These are phyloP conservation scores for Caerostris extrusa DNA, from an alignment of 1,140 invertebrate species.

Conservation along the genomic window DNA sequence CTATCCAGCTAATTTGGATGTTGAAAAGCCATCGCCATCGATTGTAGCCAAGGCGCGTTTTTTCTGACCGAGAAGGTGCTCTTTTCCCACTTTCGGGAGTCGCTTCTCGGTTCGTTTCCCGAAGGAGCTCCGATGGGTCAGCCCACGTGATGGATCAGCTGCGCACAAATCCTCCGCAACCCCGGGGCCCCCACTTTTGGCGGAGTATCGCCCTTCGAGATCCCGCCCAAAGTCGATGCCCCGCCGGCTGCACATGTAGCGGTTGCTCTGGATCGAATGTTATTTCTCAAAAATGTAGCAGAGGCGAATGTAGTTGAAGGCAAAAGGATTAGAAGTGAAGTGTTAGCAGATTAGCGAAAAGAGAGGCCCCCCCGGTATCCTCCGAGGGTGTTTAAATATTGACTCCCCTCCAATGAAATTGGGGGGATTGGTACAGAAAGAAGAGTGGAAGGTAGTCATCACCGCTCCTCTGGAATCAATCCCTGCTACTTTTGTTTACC, in stretches of 20 bases:
- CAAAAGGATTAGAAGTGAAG: neutral
- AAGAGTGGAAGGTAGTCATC: neutral
- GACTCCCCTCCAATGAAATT: neutral
- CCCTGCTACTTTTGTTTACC: neutral
- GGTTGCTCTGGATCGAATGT: slow-evolving; percentile 17
- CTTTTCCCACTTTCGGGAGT: neutral
- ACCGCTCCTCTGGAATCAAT: neutral
- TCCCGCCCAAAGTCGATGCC: neutral
- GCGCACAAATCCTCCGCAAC: neutral
- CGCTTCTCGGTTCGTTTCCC: neutral
- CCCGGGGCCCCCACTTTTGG: neutral
- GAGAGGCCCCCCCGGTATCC: neutral
- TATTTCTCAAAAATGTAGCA: slow-evolving; percentile 23
- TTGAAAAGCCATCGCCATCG: neutral
- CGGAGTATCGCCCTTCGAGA: neutral
- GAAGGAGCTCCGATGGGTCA: neutral
- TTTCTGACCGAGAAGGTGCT: neutral
- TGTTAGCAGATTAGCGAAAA: neutral
- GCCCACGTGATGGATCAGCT: slow-evolving; percentile 25
- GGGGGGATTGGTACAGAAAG: neutral
- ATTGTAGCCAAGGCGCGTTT: neutral
- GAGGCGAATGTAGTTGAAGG: neutral
- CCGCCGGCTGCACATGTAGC: neutral
- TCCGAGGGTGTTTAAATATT: neutral
- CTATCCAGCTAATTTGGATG: too few species aligned